Percentiles rank a stretch among this genome's conserved stretches.
Conservation (phyloP, 2,113 vertebrate genomes). For the Sebastes fasciatus region DNA sequence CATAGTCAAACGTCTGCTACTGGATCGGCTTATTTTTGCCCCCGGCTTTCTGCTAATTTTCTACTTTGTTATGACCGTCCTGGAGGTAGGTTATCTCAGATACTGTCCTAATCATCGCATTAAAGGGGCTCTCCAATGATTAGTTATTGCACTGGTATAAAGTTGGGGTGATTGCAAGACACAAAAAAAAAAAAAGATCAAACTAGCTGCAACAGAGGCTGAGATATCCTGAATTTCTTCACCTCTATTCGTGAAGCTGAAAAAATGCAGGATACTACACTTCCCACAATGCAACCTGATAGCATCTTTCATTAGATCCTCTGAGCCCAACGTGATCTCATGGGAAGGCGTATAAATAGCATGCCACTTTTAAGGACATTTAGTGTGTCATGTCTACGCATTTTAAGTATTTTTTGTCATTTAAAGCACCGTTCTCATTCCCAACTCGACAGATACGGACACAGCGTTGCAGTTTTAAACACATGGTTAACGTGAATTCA, state of each 20-base stretch:
- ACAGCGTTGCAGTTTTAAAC: too few species aligned
- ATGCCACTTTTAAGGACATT: too few species aligned
- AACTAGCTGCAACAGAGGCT: not conserved
- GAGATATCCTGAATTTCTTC: not conserved
- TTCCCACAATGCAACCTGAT: too few species aligned
- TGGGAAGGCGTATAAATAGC: too few species aligned
- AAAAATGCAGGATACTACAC: not conserved
- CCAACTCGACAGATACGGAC: too few species aligned
- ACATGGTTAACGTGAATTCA: too few species aligned
- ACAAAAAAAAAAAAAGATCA: not conserved
- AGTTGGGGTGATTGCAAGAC: not conserved
- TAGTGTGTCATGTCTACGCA: too few species aligned
- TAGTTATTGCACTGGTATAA: not conserved
- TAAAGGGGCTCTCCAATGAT: not conserved
- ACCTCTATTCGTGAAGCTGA: not conserved
- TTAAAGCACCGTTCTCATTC: too few species aligned
- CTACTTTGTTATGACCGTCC: conserved; percentile 87
- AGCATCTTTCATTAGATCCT: too few species aligned
- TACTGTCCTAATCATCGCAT: not conserved
- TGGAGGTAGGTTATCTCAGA: conserved; percentile 85
- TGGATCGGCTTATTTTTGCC: conserved; percentile 89
- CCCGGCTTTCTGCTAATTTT: conserved; percentile 89
- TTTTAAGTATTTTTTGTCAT: too few species aligned
- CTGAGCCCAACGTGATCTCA: too few species aligned
- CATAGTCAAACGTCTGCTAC: conserved; percentile 85